Percentiles rank a stretch among this genome's conserved stretches.
Evolutionary conservation across 2,113 vertebrate species (phyloP).

Genomic region (Ursus arctos): DNA sequence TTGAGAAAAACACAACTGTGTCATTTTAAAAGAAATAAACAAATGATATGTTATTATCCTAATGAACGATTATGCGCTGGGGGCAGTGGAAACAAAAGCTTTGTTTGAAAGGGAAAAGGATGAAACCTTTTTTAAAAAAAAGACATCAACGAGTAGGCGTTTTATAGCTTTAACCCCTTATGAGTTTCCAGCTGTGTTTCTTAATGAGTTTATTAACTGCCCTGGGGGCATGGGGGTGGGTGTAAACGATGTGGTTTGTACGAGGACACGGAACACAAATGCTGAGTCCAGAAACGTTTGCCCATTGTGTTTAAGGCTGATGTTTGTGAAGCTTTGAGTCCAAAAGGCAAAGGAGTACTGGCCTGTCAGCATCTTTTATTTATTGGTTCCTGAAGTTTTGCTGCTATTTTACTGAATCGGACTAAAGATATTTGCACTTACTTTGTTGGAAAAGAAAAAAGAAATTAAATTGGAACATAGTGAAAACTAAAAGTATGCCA

Average conservation of each 20-base stretch:
- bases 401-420: slow-evolving; percentile 67
- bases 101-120: slow-evolving; percentile 72
- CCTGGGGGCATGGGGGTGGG: slow-evolving; percentile 6
- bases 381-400: slow-evolving; percentile 71
- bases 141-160: slow-evolving; percentile 65
- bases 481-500: slow-evolving; percentile 39
- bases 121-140: slow-evolving; percentile 64
- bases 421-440: slow-evolving; percentile 57
- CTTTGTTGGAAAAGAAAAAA: slow-evolving; percentile 79
- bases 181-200: slow-evolving; percentile 80
- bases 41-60: slow-evolving; percentile 67
- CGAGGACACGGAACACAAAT: slow-evolving; percentile 9
- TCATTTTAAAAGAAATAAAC: slow-evolving; percentile 81
- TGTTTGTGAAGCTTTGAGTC: slow-evolving; percentile 77
- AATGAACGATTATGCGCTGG: not conserved
- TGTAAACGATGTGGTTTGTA: slow-evolving; percentile 47
- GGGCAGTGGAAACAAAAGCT: slow-evolving; percentile 72
- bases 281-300: slow-evolving; percentile 53
- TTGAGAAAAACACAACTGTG: slow-evolving; percentile 80
- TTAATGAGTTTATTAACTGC: slow-evolving; percentile 78
- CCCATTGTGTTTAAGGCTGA: slow-evolving; percentile 60
- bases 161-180: slow-evolving; percentile 81
- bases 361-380: slow-evolving; percentile 44
- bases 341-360: slow-evolving; percentile 35
- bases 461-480: slow-evolving; percentile 51